A percentile compares a stretch with the other conserved stretches of the same genome.
Evolutionary conservation across 2,797 vertebrate species (phyloP).

Genomic region (Masticophis lateralis): DNA sequence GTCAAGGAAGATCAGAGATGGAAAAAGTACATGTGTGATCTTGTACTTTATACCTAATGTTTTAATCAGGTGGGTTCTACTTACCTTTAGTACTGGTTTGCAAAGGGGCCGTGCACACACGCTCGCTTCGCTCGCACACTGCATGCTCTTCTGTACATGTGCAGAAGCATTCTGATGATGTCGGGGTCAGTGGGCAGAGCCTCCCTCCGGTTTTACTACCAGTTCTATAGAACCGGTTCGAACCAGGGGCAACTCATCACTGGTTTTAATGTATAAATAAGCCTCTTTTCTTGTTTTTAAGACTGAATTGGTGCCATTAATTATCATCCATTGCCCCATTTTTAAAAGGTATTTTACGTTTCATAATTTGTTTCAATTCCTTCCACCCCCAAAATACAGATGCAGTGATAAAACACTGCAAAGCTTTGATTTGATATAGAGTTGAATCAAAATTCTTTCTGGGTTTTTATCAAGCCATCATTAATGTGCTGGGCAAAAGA

Average conservation of each 20-base stretch:
- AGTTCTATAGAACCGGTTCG: too few species aligned
- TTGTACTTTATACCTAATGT: background rate
- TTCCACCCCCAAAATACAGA: background rate
- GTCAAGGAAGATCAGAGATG: background rate
- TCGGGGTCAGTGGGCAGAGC: too few species aligned
- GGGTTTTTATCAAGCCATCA: background rate
- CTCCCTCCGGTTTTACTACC: too few species aligned
- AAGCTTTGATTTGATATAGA: background rate
- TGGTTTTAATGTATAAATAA: background rate
- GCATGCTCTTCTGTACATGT: too few species aligned
- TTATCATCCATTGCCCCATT: background rate
- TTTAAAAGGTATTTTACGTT: background rate
- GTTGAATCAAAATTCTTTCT: background rate
- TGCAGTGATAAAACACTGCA: background rate
- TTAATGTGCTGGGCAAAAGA: background rate
- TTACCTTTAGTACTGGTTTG: too few species aligned
- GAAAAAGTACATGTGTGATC: background rate
- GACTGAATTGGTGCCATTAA: background rate
- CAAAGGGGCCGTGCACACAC: too few species aligned
- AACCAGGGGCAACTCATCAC: too few species aligned
- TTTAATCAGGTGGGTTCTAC: background rate
- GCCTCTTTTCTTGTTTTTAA: background rate
- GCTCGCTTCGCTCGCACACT: too few species aligned
- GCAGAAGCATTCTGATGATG: too few species aligned
- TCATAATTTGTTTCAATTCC: background rate